These are phyloP conservation scores for Saiga tatarica DNA, from an alignment of 2,113 vertebrate genomes.

Conservation along the genomic window DNA sequence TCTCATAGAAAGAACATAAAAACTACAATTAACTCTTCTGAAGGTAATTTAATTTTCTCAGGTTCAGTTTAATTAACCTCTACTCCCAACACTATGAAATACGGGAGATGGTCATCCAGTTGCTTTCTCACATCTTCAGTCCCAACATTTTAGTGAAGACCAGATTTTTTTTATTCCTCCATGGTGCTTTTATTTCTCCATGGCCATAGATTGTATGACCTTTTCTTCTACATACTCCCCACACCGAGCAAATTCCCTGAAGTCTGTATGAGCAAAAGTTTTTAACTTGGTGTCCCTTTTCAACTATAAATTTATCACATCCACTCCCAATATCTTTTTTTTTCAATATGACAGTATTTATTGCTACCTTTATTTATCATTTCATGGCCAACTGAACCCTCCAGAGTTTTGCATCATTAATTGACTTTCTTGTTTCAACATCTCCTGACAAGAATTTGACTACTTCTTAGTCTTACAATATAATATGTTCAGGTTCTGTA, in stretches of 20 bases:
- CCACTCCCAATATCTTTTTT: not conserved
- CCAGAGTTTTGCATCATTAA: not conserved
- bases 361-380: not conserved
- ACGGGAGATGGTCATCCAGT: not conserved
- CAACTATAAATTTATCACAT: not conserved
- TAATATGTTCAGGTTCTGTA: not conserved
- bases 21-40: not conserved
- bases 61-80: not conserved
- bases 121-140: not conserved
- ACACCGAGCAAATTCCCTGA: not conserved
- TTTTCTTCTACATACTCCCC: not conserved
- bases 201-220: rapidly evolving
- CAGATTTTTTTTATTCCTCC: not conserved
- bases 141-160: not conserved
- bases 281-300: not conserved
- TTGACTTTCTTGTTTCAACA: not conserved
- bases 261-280: not conserved
- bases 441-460: not conserved
- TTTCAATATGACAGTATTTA: not conserved
- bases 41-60: not conserved
- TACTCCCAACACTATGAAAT: not conserved
- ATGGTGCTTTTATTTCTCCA: not conserved
- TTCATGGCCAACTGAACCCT: not conserved
- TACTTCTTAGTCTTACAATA: not conserved
- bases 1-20: not conserved